These are phyloP conservation scores for Saguinus imperator DNA, from an alignment of 2,113 vertebrate species.

Conservation along the genomic window DNA sequence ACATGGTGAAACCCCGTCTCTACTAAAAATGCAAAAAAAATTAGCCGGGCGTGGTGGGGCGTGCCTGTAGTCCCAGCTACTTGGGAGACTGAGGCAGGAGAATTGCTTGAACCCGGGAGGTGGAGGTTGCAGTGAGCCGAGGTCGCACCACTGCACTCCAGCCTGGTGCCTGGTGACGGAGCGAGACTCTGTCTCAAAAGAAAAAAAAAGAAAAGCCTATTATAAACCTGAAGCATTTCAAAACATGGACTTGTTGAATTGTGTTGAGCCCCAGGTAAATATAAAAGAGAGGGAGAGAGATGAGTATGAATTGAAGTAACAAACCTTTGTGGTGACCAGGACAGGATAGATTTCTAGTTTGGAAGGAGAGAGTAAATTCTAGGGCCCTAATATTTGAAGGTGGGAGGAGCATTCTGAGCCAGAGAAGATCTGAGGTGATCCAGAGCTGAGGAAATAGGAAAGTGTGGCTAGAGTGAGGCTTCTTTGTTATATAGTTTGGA, in stretches of 20 bases:
- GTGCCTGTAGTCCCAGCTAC: too few species aligned
- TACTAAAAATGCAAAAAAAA: too few species aligned
- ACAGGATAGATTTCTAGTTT: neutral
- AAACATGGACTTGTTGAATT: neutral
- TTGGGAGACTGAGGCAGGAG: too few species aligned
- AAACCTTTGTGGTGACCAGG: neutral
- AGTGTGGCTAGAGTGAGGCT: neutral
- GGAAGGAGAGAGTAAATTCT: neutral
- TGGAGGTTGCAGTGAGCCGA: too few species aligned
- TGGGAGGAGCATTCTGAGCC: neutral
- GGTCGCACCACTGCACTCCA: too few species aligned
- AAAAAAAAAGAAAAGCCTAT: conserved; percentile 7
- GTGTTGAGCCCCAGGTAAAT: neutral
- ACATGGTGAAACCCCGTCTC: too few species aligned
- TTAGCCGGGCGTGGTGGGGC: too few species aligned
- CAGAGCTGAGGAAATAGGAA: too few species aligned
- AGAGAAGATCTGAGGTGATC: neutral
- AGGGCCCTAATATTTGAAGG: neutral
- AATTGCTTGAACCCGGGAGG: too few species aligned
- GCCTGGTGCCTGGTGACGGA: too few species aligned
- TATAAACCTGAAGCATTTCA: neutral
- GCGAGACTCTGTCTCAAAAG: neutral
- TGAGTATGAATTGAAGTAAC: neutral
- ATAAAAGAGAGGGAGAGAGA: neutral
- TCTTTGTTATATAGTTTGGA: neutral